These are phyloP conservation scores for Coronaproctus castanopsis DNA, from an alignment of 2,888 invertebrate species.

Conservation along the genomic window DNA sequence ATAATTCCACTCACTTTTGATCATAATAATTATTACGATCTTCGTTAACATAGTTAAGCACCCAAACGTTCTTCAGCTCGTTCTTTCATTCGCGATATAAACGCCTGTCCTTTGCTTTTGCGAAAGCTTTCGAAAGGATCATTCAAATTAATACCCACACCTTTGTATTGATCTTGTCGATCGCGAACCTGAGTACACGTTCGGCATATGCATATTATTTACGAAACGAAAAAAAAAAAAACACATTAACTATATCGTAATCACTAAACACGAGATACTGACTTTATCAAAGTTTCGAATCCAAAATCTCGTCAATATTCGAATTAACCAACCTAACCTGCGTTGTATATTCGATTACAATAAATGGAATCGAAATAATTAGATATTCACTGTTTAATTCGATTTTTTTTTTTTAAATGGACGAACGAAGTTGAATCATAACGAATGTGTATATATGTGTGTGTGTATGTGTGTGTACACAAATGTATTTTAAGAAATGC, in stretches of 20 bases:
- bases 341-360: too few relatives aligned
- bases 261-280: conserved; percentile 1
- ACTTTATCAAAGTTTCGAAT: too few relatives aligned
- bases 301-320: too few relatives aligned
- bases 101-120: conserved; percentile 86
- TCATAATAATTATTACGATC: conserved; percentile 10
- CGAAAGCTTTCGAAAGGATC: conserved; percentile 95
- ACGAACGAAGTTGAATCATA: too few relatives aligned
- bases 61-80: conserved; percentile 40
- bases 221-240: conserved; percentile 14
- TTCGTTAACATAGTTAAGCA: conserved; percentile 11
- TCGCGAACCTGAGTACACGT: conserved; percentile 38
- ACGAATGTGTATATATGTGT: too few relatives aligned
- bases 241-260: conserved; percentile 15
- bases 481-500: too few relatives aligned
- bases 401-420: too few relatives aligned
- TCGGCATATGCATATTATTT: not conserved
- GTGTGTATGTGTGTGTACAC: too few relatives aligned
- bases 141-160: conserved; percentile 75
- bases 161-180: conserved; percentile 80
- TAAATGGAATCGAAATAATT: too few relatives aligned
- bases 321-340: too few relatives aligned
- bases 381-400: too few relatives aligned
- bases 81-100: conserved; percentile 83
- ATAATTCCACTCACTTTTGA: conserved; percentile 1